A percentile compares a stretch with the other conserved stretches of the same genome.
These are phyloP conservation scores for Halcyon smyrnensis DNA, from an alignment of 2,797 vertebrate species.

Conservation along the genomic window DNA sequence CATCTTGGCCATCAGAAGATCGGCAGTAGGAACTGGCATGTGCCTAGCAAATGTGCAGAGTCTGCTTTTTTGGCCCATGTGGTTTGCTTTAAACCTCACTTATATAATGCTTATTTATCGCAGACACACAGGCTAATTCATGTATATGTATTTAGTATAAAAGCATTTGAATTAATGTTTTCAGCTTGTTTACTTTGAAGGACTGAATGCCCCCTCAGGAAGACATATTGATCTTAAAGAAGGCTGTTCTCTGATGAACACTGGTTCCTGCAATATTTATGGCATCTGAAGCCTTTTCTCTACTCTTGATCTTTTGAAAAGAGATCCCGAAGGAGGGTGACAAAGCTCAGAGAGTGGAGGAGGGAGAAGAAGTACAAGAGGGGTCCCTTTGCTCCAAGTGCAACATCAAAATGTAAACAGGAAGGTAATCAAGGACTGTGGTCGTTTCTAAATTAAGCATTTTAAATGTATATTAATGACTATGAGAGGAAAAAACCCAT, in stretches of 20 bases:
- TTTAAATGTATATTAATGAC: slow-evolving; percentile 73
- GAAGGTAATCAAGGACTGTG: slow-evolving; percentile 67
- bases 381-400: slow-evolving; percentile 31
- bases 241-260: slow-evolving; percentile 67
- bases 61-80: not conserved
- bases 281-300: slow-evolving; percentile 72
- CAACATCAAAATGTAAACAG: slow-evolving; percentile 68
- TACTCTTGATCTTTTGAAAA: slow-evolving; percentile 77
- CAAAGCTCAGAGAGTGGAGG: slow-evolving; percentile 52
- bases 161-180: slow-evolving; percentile 66
- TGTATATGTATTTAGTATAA: slow-evolving; percentile 65
- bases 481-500: slow-evolving; percentile 20
- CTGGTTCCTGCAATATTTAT: slow-evolving; percentile 78
- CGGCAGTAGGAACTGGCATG: not conserved
- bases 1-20: slow-evolving; percentile 11
- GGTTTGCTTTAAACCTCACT: slow-evolving; percentile 30
- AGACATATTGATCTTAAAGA: slow-evolving; percentile 69
- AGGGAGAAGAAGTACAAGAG: slow-evolving; percentile 43
- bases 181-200: slow-evolving; percentile 74
- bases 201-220: slow-evolving; percentile 60
- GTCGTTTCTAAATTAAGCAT: slow-evolving; percentile 69
- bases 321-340: slow-evolving; percentile 70
- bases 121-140: slow-evolving; percentile 1
- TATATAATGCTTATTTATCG: slow-evolving; percentile 52
- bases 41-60: slow-evolving; percentile 5